These are phyloP conservation scores for Microcebus tavaratra DNA, from an alignment of 2,113 vertebrate genomes.

Conservation along the genomic window DNA sequence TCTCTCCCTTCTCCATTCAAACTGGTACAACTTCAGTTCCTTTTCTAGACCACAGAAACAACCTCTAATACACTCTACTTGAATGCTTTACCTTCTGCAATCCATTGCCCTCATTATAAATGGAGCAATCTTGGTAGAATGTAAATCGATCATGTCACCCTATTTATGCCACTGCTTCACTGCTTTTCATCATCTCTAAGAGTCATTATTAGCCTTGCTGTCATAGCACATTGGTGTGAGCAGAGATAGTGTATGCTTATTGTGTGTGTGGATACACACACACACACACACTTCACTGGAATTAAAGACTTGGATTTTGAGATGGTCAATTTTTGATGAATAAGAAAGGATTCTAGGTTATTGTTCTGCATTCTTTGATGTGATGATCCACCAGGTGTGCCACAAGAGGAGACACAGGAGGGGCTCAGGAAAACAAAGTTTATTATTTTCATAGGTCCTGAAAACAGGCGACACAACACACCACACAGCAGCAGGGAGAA, in stretches of 20 bases:
- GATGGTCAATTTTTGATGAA: background rate
- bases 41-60: background rate
- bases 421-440: background rate
- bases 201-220: background rate
- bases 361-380: background rate
- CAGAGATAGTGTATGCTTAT: background rate
- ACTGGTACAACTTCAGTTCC: background rate
- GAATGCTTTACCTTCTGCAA: background rate
- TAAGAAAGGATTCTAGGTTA: background rate
- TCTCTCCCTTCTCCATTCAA: background rate
- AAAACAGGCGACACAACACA: background rate
- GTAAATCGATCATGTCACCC: background rate
- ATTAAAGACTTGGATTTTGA: background rate
- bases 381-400: background rate
- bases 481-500: background rate
- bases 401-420: background rate
- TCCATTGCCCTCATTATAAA: background rate
- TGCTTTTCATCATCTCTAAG: background rate
- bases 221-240: background rate
- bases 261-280: background rate
- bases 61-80: background rate
- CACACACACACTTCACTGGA: background rate
- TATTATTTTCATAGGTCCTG: background rate
- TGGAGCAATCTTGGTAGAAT: background rate
- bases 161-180: background rate